Evolutionary conservation across 2,888 invertebrate species (phyloP).

Genomic region (Lymantria dispar): DNA sequence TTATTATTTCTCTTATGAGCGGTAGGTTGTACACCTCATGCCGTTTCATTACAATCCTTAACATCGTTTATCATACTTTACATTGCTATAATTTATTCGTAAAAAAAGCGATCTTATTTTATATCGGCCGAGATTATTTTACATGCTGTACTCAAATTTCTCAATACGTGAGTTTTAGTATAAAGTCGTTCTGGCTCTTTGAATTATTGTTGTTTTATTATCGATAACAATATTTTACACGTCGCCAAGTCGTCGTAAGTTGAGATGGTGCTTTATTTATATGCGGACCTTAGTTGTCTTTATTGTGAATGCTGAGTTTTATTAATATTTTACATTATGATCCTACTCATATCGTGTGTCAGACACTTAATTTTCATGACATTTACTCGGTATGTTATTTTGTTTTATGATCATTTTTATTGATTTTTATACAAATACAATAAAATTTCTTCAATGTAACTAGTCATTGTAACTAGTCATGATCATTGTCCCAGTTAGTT

Average conservation of each 20-base stretch:
- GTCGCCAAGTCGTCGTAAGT: constrained; percentile 68
- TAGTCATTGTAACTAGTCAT: no score
- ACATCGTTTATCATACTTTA: constrained; percentile 80
- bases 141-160: constrained; percentile 74
- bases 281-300: constrained; percentile 47
- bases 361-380: constrained; percentile 41
- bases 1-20: constrained; percentile 33
- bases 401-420: constrained; percentile 4
- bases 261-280: constrained; percentile 64
- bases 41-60: constrained; percentile 75
- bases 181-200: constrained; percentile 53
- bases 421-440: no score
- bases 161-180: constrained; percentile 71
- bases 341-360: constrained; percentile 42
- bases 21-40: constrained; percentile 60
- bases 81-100: constrained; percentile 79
- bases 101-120: constrained; percentile 69
- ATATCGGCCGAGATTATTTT: constrained; percentile 67
- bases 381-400: constrained; percentile 26
- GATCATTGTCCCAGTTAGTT: no score
- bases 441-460: no score
- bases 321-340: constrained; percentile 40
- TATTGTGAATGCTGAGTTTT: constrained; percentile 46
- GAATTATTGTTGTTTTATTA: constrained; percentile 70
- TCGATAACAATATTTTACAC: constrained; percentile 77